Conservation (phyloP, 2,797 vertebrate species). For the Acanthurus lineatus region DNA sequence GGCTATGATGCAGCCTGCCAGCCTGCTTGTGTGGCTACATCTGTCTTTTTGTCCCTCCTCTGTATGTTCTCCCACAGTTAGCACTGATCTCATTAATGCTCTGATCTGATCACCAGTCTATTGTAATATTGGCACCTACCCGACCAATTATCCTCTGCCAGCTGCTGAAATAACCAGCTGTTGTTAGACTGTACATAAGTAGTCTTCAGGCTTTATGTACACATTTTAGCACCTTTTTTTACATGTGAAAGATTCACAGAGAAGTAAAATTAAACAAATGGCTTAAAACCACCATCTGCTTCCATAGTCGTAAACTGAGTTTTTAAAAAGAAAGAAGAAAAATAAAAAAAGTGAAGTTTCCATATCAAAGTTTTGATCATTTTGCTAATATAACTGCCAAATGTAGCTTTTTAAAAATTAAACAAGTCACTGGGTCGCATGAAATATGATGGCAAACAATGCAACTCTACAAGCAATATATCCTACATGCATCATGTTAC, state of each 20-base stretch:
- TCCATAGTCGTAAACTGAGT: conserved; percentile 18
- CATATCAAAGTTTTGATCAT: conserved; percentile 35
- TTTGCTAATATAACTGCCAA: background rate
- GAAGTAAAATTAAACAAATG: conserved; percentile 30
- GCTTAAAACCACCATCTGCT: conserved; percentile 28
- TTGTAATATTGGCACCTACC: conserved; percentile 21
- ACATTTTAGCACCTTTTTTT: conserved; percentile 13
- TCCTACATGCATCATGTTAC: background rate
- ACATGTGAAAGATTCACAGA: conserved; percentile 1
- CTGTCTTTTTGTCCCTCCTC: conserved; percentile 38
- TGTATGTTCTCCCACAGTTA: conserved; percentile 35
- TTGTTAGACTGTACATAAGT: background rate
- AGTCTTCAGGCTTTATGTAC: conserved; percentile 3
- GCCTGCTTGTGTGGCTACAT: conserved; percentile 37
- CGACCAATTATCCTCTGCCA: conserved; percentile 4
- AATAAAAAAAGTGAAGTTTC: conserved; percentile 23
- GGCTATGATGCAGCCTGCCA: conserved; percentile 7
- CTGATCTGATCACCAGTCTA: conserved; percentile 24
- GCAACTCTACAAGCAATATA: background rate
- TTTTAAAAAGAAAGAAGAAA: background rate
- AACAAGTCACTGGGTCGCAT: no score
- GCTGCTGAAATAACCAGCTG: conserved; percentile 5
- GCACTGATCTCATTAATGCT: conserved; percentile 48
- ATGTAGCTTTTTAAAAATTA: background rate
- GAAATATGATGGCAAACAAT: background rate